Evolutionary conservation across 2,113 vertebrate species (phyloP), one percentile per base, ranked within the genome.

Genomic region (Epinephelus cyanopodus): DNA sequence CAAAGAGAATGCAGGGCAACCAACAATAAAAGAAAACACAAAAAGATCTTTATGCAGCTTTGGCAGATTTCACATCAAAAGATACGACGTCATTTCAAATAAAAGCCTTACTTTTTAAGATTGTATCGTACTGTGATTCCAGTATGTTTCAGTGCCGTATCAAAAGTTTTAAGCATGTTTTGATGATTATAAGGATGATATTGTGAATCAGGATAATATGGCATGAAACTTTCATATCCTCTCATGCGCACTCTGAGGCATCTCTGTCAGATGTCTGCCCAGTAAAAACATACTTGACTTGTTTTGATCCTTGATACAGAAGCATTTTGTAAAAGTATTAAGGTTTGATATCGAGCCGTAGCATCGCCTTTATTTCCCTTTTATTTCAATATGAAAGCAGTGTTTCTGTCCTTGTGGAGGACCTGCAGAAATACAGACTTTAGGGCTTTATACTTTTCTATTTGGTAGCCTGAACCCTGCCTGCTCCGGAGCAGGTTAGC

Each of bases 401-500:
- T 45, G 5, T 61, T 74, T 74, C 19, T 19, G 15, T 53, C 11
- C 3, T 21, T 45, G 6, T 17, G 5, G 37, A 54, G 64, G 33
- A 50, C 54, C 14, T 63, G 42, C 42, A 37, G 23, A 80, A 27
- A 6, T 11, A 33, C 53, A n/a, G 58, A 33, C 75, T 82, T 80
- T 5, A 42, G n/a, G 29, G 2, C 23, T 75, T 63, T 21, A 13
- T 74, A 6, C 13, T 66, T 70, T 53, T 79, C 8, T 4, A 42
- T 77, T n/a, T 52, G 6, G 1, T 63, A 6, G 14, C 48, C 60
- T 68, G 69, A 64, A 70, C 67, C 48, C 57, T 58, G 42, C 17
- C 73, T 60, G 56, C 64, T 71, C 48, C 39, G 15, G 54, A 50
- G 61, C 80, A 29, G 76, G 61, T 74, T 52, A 66, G 27, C 33